A percentile compares a stretch with the other conserved stretches of the same genome.
phyloP scores from a whole-genome alignment of 2,797 vertebrate genomes.

The Sarcoramphus papa region DNA sequence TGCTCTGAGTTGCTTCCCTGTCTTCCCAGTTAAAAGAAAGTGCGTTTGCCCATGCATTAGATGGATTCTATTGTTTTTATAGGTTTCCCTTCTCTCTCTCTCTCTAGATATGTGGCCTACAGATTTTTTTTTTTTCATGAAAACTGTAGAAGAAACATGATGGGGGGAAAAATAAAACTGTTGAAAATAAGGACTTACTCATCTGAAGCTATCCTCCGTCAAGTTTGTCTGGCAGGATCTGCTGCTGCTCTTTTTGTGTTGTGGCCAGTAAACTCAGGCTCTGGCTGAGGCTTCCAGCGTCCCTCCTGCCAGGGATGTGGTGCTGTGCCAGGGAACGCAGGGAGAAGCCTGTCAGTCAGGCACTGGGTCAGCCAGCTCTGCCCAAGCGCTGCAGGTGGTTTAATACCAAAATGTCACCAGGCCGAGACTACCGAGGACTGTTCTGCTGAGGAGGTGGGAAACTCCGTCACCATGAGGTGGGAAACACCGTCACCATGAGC shows the following conservation, averaged over 20 bases:
- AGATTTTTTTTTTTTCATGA: neutral
- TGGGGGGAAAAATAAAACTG: neutral
- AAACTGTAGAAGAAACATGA: neutral
- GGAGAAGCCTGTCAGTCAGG: neutral
- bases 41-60: fast-evolving
- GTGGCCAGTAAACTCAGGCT: neutral
- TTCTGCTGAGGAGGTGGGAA: neutral
- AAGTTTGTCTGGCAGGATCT: neutral
- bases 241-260: neutral
- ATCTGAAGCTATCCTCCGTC: neutral
- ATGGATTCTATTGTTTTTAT: neutral
- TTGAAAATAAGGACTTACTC: neutral
- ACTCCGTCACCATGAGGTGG: neutral
- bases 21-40: neutral
- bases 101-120: neutral
- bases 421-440: neutral
- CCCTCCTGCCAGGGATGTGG: neutral
- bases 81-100: neutral
- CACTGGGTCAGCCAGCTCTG: neutral
- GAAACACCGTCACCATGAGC: neutral
- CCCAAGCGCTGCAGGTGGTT: fast-evolving
- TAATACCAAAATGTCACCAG: neutral
- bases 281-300: neutral
- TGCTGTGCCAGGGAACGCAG: neutral
- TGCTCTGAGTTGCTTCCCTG: neutral